These are phyloP conservation scores for Rutilus rutilus DNA, from an alignment of 2,113 vertebrate species.

Conservation along the genomic window DNA sequence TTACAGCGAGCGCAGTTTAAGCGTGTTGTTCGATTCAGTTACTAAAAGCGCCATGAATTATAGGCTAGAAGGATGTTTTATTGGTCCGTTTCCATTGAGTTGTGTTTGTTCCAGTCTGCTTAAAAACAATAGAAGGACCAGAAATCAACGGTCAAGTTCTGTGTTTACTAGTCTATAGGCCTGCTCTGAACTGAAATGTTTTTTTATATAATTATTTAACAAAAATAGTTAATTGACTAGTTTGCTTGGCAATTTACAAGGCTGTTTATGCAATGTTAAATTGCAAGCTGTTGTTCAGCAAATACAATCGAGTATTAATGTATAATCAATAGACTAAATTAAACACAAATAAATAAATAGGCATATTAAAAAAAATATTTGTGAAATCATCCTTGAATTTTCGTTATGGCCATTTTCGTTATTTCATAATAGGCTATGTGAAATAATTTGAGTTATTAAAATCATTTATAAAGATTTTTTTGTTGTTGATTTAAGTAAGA, in stretches of 20 bases:
- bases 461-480: neutral
- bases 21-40: neutral
- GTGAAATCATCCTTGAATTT: no score
- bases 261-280: neutral
- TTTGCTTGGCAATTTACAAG: neutral
- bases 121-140: neutral
- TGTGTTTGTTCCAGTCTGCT: neutral
- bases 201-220: neutral
- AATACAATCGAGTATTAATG: neutral
- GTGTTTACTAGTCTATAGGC: neutral
- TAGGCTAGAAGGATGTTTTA: neutral
- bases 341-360: neutral
- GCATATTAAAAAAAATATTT: no score
- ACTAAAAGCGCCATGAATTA: neutral
- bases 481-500: neutral
- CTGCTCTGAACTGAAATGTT: neutral
- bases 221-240: neutral
- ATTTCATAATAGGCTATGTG: neutral
- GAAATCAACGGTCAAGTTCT: neutral
- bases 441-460: no score
- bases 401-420: neutral
- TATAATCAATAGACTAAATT: neutral
- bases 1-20: conserved; percentile 24
- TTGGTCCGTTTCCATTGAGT: neutral
- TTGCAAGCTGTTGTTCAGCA: neutral